Conservation (phyloP, 1,140 invertebrate genomes). For the Plodia interpunctella region DNA sequence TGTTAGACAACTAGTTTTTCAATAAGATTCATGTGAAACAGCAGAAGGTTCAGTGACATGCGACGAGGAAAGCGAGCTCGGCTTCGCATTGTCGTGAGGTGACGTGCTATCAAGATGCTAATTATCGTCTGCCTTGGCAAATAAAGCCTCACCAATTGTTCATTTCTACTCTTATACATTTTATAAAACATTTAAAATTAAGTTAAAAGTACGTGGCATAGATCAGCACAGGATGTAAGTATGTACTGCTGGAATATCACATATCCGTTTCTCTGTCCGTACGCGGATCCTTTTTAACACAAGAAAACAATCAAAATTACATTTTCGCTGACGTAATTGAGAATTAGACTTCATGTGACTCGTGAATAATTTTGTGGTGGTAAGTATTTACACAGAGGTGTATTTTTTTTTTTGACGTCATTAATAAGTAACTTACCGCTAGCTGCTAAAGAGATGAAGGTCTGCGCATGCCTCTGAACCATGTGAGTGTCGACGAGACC, state of each 20-base stretch:
- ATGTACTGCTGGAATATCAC: no score
- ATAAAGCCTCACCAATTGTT: conserved; percentile 19
- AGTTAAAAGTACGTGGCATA: no score
- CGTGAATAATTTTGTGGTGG: no score
- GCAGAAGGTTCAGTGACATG: conserved; percentile 52
- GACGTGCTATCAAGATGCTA: conserved; percentile 59
- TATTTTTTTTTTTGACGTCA: background rate
- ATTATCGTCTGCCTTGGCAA: conserved; percentile 47
- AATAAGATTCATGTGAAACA: conserved; percentile 2
- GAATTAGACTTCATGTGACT: no score
- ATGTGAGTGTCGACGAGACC: conserved; percentile 78
- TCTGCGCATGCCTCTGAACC: conserved; percentile 86
- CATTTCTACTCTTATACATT: background rate
- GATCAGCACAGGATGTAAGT: no score
- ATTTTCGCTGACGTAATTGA: no score
- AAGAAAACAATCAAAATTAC: no score
- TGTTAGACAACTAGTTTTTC: background rate
- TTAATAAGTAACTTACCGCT: conserved; percentile 79
- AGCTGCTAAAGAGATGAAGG: conserved; percentile 87
- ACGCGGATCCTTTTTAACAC: no score
- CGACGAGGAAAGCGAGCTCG: conserved; percentile 24
- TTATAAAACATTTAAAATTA: no score
- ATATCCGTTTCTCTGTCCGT: no score
- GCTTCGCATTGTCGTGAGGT: conserved; percentile 51
- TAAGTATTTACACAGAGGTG: no score